Conservation (phyloP, 2,797 vertebrate genomes). For the Argya squamiceps region DNA sequence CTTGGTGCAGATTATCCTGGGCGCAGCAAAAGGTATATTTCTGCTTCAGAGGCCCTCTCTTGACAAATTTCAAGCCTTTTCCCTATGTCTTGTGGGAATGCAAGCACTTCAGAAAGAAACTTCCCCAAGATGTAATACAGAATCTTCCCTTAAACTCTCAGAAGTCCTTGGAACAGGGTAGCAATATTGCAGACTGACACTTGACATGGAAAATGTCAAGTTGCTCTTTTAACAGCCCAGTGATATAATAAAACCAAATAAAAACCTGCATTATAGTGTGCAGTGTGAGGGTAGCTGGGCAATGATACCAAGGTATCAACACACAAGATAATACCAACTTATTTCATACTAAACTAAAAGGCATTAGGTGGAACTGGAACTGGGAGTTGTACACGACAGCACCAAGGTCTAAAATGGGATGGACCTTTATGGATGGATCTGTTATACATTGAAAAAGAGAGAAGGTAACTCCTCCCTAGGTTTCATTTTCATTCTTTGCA, state of each 20-base stretch:
- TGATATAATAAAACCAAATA: not conserved
- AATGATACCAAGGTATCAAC: not conserved
- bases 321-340: not conserved
- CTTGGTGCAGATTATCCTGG: not conserved
- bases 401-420: not conserved
- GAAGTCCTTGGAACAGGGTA: not conserved
- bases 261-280: not conserved
- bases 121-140: not conserved
- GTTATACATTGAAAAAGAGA: not conserved
- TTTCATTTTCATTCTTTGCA: not conserved
- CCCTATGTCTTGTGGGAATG: not conserved
- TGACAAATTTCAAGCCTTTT: conserved; percentile 3
- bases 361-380: not conserved
- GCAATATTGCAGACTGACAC: not conserved
- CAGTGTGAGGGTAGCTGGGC: not conserved
- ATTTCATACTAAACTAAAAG: not conserved
- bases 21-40: not conserved
- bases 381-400: fast-evolving
- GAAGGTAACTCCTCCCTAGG: not conserved
- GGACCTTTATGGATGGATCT: not conserved
- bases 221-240: not conserved
- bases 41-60: not conserved
- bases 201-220: not conserved
- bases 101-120: not conserved
- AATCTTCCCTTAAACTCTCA: not conserved